Conservation (phyloP, 1,140 invertebrate species). For the Drosophila melanica region DNA sequence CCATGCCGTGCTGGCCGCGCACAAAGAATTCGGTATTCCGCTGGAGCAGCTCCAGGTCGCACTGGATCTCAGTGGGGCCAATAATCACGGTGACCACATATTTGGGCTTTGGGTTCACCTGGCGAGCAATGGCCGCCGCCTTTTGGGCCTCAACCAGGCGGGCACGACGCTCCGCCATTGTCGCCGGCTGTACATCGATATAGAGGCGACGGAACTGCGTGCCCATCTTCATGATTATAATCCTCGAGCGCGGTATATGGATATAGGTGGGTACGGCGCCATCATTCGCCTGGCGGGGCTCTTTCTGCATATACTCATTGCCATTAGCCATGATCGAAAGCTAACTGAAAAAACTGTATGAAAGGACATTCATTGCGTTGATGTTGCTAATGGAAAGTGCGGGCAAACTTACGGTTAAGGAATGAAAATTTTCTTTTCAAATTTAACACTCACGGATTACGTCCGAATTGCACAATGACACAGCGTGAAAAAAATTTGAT, state of each 20-base stretch:
- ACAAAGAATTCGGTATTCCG: slow-evolving; percentile 8
- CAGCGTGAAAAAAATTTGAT: neutral
- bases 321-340: neutral
- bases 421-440: too few relatives aligned
- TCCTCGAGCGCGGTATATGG: neutral
- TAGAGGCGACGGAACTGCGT: neutral
- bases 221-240: neutral
- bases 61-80: slow-evolving; percentile 2
- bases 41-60: slow-evolving; percentile 32
- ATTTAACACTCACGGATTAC: neutral
- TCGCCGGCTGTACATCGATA: neutral
- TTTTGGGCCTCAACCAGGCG: neutral
- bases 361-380: too few relatives aligned
- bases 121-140: neutral
- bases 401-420: neutral
- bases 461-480: neutral
- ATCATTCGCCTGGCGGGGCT: too few relatives aligned
- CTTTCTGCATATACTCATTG: too few relatives aligned
- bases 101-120: neutral
- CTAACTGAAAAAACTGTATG: too few relatives aligned
- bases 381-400: too few relatives aligned
- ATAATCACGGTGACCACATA: slow-evolving; percentile 30
- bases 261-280: neutral
- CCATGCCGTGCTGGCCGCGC: slow-evolving; percentile 16
- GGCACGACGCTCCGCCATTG: neutral